Conservation (phyloP, 2,113 vertebrate species). For the Morone saxatilis region DNA sequence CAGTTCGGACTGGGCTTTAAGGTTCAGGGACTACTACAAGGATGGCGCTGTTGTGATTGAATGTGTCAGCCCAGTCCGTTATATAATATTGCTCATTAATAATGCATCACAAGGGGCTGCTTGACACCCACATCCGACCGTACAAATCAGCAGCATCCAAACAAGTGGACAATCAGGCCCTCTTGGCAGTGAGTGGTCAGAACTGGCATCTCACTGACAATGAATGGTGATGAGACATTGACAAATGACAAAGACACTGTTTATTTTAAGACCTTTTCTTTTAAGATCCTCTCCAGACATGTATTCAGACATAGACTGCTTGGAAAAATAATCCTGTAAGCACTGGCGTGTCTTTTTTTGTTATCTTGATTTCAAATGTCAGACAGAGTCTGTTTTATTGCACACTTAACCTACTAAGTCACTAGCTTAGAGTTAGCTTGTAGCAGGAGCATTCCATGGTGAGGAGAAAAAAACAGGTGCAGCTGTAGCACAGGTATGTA, state of each 20-base stretch:
- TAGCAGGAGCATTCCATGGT: too few relatives aligned
- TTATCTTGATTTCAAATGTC: too few relatives aligned
- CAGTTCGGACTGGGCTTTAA: background rate
- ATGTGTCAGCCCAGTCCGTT: background rate
- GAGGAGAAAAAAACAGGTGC: too few relatives aligned
- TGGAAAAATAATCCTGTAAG: too few relatives aligned
- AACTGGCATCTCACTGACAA: background rate
- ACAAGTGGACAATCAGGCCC: background rate
- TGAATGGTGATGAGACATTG: too few relatives aligned
- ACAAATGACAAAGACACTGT: background rate
- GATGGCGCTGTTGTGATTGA: background rate
- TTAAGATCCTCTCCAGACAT: too few relatives aligned
- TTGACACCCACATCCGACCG: background rate
- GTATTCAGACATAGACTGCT: too few relatives aligned
- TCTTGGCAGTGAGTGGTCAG: background rate
- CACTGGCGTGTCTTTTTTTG: too few relatives aligned
- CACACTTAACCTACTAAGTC: too few relatives aligned
- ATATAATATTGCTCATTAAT: constrained; percentile 7
- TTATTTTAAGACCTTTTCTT: background rate
- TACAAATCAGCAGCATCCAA: background rate
- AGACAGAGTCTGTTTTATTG: too few relatives aligned
- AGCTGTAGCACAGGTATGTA: too few relatives aligned
- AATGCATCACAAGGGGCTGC: background rate
- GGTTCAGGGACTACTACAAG: background rate
- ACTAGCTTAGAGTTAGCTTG: too few relatives aligned